These are phyloP conservation scores for Asteroscopus sphinx DNA, from an alignment of 2,888 invertebrate genomes.

Conservation along the genomic window DNA sequence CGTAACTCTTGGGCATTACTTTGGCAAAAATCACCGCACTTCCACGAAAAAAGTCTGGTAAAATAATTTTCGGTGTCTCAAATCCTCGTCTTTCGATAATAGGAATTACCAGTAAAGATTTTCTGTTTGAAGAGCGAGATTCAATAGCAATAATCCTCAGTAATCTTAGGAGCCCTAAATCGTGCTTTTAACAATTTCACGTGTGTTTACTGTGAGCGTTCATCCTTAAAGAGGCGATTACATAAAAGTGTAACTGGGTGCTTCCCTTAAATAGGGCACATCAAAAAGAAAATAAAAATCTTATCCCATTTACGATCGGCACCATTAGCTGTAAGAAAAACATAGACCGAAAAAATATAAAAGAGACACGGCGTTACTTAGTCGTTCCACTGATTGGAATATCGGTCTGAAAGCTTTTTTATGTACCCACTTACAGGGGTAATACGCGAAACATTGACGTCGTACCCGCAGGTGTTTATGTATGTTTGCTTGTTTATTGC, in stretches of 20 bases:
- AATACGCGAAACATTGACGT: conserved; percentile 69
- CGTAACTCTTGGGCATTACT: conserved; percentile 25
- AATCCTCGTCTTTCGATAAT: conserved; percentile 35
- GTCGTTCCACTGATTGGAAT: conserved; percentile 76
- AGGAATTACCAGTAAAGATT: conserved; percentile 25
- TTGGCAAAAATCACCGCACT: conserved; percentile 46
- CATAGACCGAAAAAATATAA: conserved; percentile 72
- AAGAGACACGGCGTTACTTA: conserved; percentile 73
- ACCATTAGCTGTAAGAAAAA: conserved; percentile 76
- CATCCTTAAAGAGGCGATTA: conserved; percentile 66
- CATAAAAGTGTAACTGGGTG: conserved; percentile 68
- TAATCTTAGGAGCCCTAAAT: conserved; percentile 60
- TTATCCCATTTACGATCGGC: conserved; percentile 79
- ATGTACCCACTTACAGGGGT: conserved; percentile 73
- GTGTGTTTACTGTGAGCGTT: conserved; percentile 62
- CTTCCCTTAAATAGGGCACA: conserved; percentile 73
- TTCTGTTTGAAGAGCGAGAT: conserved; percentile 42
- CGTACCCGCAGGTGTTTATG: conserved; percentile 60
- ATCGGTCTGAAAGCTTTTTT: conserved; percentile 79
- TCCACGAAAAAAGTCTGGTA: conserved; percentile 31
- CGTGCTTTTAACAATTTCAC: conserved; percentile 62
- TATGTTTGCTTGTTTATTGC: conserved; percentile 65
- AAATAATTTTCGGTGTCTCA: conserved; percentile 45
- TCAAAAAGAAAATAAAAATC: conserved; percentile 79
- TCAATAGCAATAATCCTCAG: conserved; percentile 53